These are phyloP conservation scores for Xiphophorus hellerii DNA, from an alignment of 2,113 vertebrate genomes.

Conservation along the genomic window DNA sequence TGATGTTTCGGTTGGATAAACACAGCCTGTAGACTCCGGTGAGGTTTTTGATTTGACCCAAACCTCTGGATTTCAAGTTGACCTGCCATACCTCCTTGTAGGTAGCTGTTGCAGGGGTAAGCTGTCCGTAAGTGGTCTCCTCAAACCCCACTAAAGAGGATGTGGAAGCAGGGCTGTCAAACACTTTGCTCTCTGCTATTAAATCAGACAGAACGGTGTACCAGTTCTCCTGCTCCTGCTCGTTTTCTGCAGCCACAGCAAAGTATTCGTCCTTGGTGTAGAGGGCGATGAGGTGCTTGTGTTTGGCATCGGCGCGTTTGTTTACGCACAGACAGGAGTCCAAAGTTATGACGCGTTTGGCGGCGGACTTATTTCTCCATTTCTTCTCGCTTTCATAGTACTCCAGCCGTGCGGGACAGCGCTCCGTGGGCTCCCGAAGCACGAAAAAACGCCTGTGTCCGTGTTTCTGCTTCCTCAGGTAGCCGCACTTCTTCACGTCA, in stretches of 20 bases:
- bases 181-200: constrained; percentile 87
- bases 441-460: constrained; percentile 97
- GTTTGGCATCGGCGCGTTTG: constrained; percentile 96
- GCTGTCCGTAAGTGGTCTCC: constrained; percentile 87
- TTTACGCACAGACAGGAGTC: constrained; percentile 95
- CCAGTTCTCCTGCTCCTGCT: constrained; percentile 96
- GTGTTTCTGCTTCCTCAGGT: constrained; percentile 95
- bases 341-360: constrained; percentile 90
- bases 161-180: constrained; percentile 76
- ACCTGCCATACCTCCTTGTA: constrained; percentile 99
- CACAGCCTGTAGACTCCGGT: constrained; percentile 95
- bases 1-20: constrained; percentile 90
- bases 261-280: constrained; percentile 99
- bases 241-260: constrained; percentile 93
- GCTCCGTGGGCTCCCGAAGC: constrained; percentile 82
- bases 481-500: constrained; percentile 92
- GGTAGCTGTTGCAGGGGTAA: constrained; percentile 78
- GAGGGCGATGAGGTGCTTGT: constrained; percentile 97
- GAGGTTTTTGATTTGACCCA: constrained; percentile 93
- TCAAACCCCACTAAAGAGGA: constrained; percentile 82
- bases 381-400: constrained; percentile 99
- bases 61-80: constrained; percentile 92
- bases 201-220: constrained; percentile 89
- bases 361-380: constrained; percentile 92
- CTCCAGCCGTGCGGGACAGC: constrained; percentile 88